Evolutionary conservation across 2,113 vertebrate genomes (phyloP).

Genomic region (Callaeas wilsoni): DNA sequence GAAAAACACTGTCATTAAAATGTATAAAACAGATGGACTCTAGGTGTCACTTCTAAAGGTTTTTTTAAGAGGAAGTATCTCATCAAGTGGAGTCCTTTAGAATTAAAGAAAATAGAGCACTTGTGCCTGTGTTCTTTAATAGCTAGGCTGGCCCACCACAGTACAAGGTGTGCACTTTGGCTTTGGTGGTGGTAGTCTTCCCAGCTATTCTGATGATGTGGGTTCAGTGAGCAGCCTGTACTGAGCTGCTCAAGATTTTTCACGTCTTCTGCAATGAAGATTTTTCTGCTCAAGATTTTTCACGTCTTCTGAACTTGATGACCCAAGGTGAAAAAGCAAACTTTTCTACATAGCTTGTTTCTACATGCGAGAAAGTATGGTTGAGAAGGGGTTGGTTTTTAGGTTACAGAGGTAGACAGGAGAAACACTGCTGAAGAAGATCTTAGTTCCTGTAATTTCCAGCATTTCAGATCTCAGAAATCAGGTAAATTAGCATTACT

Average conservation of each 20-base stretch:
- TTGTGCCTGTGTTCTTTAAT: background rate
- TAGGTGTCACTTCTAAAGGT: background rate
- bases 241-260: background rate
- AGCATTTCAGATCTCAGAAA: background rate
- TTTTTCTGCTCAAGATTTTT: too few relatives aligned
- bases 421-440: background rate
- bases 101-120: background rate
- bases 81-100: background rate
- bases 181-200: background rate
- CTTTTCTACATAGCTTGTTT: background rate
- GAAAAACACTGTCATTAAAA: background rate
- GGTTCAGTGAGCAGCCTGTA: background rate
- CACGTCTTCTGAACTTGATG: background rate
- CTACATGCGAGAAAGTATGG: background rate
- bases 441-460: background rate
- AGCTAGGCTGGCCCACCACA: background rate
- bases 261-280: background rate
- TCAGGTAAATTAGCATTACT: background rate
- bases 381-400: background rate
- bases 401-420: background rate
- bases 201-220: background rate
- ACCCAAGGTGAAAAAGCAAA: accelerated
- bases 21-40: background rate
- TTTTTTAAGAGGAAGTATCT: background rate
- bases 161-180: background rate